A percentile compares a stretch with the other conserved stretches of the same genome.
phyloP scores from a whole-genome alignment of 2,888 invertebrate species.

The Alsophila aescularia region DNA sequence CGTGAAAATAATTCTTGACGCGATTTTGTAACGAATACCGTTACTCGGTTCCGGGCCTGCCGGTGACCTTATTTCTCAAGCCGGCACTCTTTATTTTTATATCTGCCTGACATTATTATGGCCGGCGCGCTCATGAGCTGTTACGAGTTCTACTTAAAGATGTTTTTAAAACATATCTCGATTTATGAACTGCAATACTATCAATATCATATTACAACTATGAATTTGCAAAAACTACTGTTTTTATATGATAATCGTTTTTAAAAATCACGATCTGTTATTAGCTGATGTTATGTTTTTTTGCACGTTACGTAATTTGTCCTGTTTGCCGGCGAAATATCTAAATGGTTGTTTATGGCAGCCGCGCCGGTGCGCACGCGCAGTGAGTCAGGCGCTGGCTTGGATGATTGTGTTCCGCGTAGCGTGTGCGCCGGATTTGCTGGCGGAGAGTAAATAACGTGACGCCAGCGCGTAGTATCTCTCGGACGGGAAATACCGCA shows the following conservation, averaged over 20 bases:
- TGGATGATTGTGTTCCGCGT: slow-evolving; percentile 56
- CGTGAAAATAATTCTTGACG: slow-evolving; percentile 84
- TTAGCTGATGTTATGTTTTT: slow-evolving; percentile 21
- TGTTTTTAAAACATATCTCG: slow-evolving; percentile 8
- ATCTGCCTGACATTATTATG: slow-evolving; percentile 66
- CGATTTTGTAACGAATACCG: slow-evolving; percentile 83
- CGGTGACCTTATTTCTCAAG: slow-evolving; percentile 79
- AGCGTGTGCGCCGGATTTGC: slow-evolving; percentile 54
- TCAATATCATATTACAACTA: slow-evolving; percentile 12
- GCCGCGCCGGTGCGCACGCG: slow-evolving; percentile 32
- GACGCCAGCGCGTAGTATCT: slow-evolving; percentile 45
- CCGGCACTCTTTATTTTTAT: slow-evolving; percentile 78
- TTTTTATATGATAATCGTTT: slow-evolving; percentile 26
- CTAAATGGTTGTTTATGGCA: slow-evolving; percentile 53
- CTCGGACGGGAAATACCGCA: slow-evolving; percentile 66
- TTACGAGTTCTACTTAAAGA: slow-evolving; percentile 48
- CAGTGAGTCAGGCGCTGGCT: slow-evolving; percentile 62
- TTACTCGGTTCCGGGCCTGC: slow-evolving; percentile 81
- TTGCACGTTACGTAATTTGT: slow-evolving; percentile 45
- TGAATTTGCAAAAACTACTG: slow-evolving; percentile 13
- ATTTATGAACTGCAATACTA: slow-evolving; percentile 9
- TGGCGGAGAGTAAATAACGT: slow-evolving; percentile 50
- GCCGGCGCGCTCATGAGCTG: slow-evolving; percentile 46
- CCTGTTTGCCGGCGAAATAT: slow-evolving; percentile 46
- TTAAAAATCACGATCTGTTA: not conserved